These are phyloP conservation scores for Calypte anna DNA, from an alignment of 2,113 vertebrate species.

Conservation along the genomic window DNA sequence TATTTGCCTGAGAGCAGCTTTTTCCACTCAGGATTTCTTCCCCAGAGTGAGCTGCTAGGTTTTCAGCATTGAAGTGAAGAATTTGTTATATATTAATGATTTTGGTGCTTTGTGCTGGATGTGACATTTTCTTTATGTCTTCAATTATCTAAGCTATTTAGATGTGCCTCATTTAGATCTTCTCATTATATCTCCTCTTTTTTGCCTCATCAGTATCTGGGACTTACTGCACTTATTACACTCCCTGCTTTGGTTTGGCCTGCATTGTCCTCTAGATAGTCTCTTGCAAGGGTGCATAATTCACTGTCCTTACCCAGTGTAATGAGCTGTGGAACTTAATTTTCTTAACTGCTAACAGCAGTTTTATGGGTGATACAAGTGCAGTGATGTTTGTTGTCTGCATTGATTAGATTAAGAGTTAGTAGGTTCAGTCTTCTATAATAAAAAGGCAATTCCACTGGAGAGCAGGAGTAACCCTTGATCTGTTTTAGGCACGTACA, in stretches of 20 bases:
- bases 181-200: not conserved
- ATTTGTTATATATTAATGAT: not conserved
- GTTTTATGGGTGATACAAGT: not conserved
- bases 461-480: not conserved
- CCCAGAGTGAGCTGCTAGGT: not conserved
- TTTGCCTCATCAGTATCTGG: not conserved
- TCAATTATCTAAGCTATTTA: constrained; percentile 10
- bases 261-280: not conserved
- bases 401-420: not conserved
- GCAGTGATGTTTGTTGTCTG: not conserved
- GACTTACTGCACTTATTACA: not conserved
- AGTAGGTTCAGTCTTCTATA: not conserved
- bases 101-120: not conserved
- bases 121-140: not conserved
- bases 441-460: not conserved
- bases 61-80: not conserved
- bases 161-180: constrained; percentile 12
- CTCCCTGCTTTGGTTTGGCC: not conserved
- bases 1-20: not conserved
- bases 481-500: not conserved
- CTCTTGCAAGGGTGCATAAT: not conserved
- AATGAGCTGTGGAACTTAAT: constrained; percentile 32
- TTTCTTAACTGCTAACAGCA: not conserved
- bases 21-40: not conserved
- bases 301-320: not conserved